A percentile compares a stretch with the other conserved stretches of the same genome.
phyloP scores from a whole-genome alignment of 2,888 invertebrate genomes.

The Noctua comes region DNA sequence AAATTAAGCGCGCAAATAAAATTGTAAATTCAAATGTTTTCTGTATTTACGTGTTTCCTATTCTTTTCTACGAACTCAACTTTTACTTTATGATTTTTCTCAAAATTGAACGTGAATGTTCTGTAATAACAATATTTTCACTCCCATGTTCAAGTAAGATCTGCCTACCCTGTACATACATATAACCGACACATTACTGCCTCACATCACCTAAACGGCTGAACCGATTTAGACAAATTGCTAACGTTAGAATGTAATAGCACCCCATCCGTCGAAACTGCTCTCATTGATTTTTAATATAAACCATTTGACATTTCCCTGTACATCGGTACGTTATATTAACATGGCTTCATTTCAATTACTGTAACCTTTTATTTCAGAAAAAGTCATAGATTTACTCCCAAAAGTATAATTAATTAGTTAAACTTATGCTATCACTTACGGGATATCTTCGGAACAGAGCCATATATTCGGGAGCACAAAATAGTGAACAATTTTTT shows the following conservation, averaged over 20 bases:
- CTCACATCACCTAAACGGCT: neutral
- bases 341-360: slow-evolving; percentile 26
- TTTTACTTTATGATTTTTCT: neutral
- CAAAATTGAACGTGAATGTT: neutral
- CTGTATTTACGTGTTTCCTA: too few relatives aligned
- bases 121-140: neutral
- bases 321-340: neutral
- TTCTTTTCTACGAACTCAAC: neutral
- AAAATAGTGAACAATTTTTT: too few relatives aligned
- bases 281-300: slow-evolving; percentile 26
- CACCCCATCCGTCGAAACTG: slow-evolving; percentile 23
- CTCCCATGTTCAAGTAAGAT: neutral
- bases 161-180: neutral
- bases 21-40: too few relatives aligned
- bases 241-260: slow-evolving; percentile 32
- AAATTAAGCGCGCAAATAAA: neutral
- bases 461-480: too few relatives aligned
- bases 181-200: slow-evolving; percentile 6
- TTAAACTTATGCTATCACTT: too few relatives aligned
- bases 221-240: slow-evolving; percentile 46
- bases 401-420: neutral
- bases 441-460: too few relatives aligned
- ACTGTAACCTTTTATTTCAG: neutral
- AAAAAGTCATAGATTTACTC: neutral
- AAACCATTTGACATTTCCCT: slow-evolving; percentile 12